Evolutionary conservation across 2,888 invertebrate genomes (phyloP).

Genomic region (Epinotia bilunana): DNA sequence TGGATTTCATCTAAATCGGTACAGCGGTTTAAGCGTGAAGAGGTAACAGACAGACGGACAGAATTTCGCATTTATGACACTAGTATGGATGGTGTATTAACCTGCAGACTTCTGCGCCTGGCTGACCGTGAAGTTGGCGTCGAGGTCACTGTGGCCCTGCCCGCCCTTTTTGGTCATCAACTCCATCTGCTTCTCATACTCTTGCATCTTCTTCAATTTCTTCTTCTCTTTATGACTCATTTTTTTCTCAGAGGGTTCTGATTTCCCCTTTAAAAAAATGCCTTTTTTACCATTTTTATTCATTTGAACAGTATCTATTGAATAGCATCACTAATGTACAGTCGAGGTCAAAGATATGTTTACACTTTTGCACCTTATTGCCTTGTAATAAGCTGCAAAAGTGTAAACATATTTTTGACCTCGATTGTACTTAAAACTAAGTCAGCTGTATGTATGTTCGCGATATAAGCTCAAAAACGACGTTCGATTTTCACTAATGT

Average conservation of each 20-base stretch:
- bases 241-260: slow-evolving; percentile 87
- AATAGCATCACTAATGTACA: background rate
- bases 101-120: slow-evolving; percentile 90
- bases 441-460: too few species aligned
- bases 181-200: slow-evolving; percentile 95
- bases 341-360: too few species aligned
- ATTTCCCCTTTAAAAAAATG: slow-evolving; percentile 49
- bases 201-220: slow-evolving; percentile 94
- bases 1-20: too few species aligned
- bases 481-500: background rate
- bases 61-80: background rate
- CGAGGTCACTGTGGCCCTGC: slow-evolving; percentile 94
- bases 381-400: too few species aligned
- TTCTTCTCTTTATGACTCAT: slow-evolving; percentile 96
- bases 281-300: too few species aligned
- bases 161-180: slow-evolving; percentile 93
- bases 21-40: background rate
- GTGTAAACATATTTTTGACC: too few species aligned
- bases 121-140: slow-evolving; percentile 98
- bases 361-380: too few species aligned
- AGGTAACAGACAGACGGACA: slow-evolving; percentile 21
- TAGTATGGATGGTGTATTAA: slow-evolving; percentile 49
- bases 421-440: too few species aligned
- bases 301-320: background rate
- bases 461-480: too few species aligned